Evolutionary conservation across 2,113 vertebrate species (phyloP), one percentile per base, ranked within the genome.

Genomic region (Enhydra lutris): DNA sequence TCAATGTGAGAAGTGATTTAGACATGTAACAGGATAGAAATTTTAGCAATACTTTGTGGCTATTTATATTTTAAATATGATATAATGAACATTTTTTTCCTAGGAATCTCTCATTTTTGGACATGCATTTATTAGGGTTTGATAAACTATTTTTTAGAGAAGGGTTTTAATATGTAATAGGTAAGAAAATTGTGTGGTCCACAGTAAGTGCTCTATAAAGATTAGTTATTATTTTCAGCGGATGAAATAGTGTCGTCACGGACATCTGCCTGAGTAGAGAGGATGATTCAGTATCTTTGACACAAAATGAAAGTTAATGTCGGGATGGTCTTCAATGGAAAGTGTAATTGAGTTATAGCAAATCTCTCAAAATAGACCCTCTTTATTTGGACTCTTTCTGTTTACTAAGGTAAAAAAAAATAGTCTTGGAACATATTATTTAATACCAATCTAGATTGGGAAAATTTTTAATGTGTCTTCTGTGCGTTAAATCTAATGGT

Each of bases 1-100:
- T 91, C 57, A 61, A 1, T 55, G 74, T 94, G 94, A 88, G 82
- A 94, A 90, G 42, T 96, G 84, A 94, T 82, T 97, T 91, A 79
- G 95, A 85, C 74, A 96, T 69, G 10, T n/a, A 95, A 36, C 18
- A 59, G 50, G 31, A 61, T 85, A 3, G 26, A 65, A 42, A 95
- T 82, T 50, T 93, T 78, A 86, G 82, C 42, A 89, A 36, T 86
- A 63, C 12, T 78, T 86, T 47, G 5, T 85, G 12, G 31, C 55
- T 84, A 57, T 39, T 61, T 94, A 50, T 83, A 81, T 57, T 89
- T 86, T 47, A 94, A 50, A 71, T 95, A 61, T 50, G 23, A 76
- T n/a, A 63, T 69, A 61, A 95, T 65, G 31, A 21, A 55, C 29
- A 26, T n/a, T 73, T 57, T 57, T 94, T 92, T 91, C 36, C 71